Evolutionary conservation across 2,113 vertebrate species (phyloP), one percentile per base, ranked within the genome.

Genomic region (Misgurnus mizolepis): DNA sequence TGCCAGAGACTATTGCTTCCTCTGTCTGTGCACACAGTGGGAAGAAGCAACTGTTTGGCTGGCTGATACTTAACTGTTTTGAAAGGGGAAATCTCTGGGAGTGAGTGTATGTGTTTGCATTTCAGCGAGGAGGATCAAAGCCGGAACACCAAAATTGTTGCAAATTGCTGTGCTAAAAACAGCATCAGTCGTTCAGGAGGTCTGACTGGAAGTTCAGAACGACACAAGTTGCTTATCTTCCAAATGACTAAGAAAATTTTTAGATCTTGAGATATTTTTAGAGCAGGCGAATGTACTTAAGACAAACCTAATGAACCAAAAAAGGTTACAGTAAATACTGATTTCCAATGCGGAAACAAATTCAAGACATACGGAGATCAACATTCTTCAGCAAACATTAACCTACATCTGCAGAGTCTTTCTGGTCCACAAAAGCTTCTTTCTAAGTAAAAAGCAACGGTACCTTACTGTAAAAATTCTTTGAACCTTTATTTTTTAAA

Each of bases 1-100:
- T 77, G 67, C 47, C 64, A 79, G 72, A 77, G 79, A 64, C 56
- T 71, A 81, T 82, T 82, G 76, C 83, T 84, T 84, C 69, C 80
- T 79, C 27, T 65, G 17, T 66, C 43, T 62, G 50, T 22, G 67
- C 55, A 55, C 61, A 80, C 22, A 74, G 69, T 8, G 8, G 61
- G 50, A 47, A 17, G 34, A 68, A 58, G 39, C 67, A 61, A 77
- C 67, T 69, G 70, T 61, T 73, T 10, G 27, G 56, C 22, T 66
- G 79, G 56, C 45, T 58, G 39, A 58, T 15, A 22, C 55, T 41
- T 17, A 58, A 15, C 61, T 50, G 10, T 47, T 73, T 58, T 18
- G 70, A 34, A 56, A 41, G 17, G 47, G 27, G 17, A 45, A 66
- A 6, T 6, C 39, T 17, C 5, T 45, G 39, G 65, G 40, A 71